Conservation (phyloP, 2,113 vertebrate species). For the Clarias macrocephalus region DNA sequence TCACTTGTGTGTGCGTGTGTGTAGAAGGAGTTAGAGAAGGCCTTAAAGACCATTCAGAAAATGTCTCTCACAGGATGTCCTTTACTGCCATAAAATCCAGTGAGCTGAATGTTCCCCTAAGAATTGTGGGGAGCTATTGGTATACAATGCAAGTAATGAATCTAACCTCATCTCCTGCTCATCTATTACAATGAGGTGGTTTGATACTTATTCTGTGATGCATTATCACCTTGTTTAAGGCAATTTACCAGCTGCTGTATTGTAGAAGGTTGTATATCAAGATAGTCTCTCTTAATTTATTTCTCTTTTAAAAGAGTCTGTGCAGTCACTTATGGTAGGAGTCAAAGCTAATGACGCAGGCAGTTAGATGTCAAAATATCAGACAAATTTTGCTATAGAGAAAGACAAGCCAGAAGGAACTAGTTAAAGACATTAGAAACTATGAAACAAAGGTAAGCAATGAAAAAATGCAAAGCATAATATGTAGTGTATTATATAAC, state of each 20-base stretch:
- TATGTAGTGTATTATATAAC: not conserved
- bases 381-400: not conserved
- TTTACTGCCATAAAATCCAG: conserved; percentile 35
- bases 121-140: not conserved
- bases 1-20: conserved; percentile 26
- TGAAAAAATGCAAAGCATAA: not conserved
- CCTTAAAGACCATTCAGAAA: conserved; percentile 39
- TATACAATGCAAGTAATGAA: not conserved
- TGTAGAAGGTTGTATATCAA: not conserved
- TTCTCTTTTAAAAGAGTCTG: not conserved
- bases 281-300: not conserved
- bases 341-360: not conserved
- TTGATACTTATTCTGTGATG: not conserved
- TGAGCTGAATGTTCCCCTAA: conserved; percentile 24
- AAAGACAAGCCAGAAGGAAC: not conserved
- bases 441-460: not conserved
- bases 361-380: not conserved
- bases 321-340: not conserved
- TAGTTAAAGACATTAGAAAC: too few species aligned
- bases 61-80: conserved; percentile 27
- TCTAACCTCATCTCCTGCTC: not conserved
- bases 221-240: not conserved
- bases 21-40: conserved; percentile 36
- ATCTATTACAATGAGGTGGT: not conserved
- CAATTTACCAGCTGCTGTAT: conserved; percentile 10